Evolutionary conservation across 2,113 vertebrate genomes (phyloP).

Genomic region (Propithecus coquereli): DNA sequence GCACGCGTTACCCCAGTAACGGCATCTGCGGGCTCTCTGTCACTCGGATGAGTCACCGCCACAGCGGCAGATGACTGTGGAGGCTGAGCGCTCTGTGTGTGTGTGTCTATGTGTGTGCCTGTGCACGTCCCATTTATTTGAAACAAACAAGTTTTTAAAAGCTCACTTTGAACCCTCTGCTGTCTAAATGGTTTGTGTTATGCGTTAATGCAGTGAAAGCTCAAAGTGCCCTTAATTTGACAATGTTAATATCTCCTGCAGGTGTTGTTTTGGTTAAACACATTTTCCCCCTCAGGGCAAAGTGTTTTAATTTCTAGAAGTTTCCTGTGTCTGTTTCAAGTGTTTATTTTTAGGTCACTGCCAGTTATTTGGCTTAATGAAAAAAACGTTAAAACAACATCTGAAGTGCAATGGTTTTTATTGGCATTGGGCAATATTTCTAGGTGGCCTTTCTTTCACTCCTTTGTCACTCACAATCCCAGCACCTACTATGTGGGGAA

Average conservation of each 20-base stretch:
- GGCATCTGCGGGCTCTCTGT: background rate
- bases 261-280: slow-evolving; percentile 45
- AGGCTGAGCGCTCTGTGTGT: background rate
- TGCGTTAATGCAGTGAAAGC: background rate
- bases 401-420: background rate
- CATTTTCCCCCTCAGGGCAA: background rate
- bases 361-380: slow-evolving; percentile 17
- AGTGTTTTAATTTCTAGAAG: slow-evolving; percentile 51
- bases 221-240: slow-evolving; percentile 37
- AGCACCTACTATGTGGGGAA: background rate
- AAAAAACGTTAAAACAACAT: background rate
- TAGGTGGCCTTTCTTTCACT: background rate
- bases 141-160: slow-evolving; percentile 22
- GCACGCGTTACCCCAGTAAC: background rate
- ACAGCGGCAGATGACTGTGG: background rate
- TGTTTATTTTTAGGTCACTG: slow-evolving; percentile 56
- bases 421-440: background rate
- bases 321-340: background rate
- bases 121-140: background rate
- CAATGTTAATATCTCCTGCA: slow-evolving; percentile 51
- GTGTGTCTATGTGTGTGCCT: background rate
- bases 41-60: background rate
- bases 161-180: background rate
- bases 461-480: background rate
- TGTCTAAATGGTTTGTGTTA: background rate